Percentiles rank a stretch among this genome's conserved stretches.
phyloP scores from a whole-genome alignment of 2,888 invertebrate genomes.

The Podabrus alpinus region DNA sequence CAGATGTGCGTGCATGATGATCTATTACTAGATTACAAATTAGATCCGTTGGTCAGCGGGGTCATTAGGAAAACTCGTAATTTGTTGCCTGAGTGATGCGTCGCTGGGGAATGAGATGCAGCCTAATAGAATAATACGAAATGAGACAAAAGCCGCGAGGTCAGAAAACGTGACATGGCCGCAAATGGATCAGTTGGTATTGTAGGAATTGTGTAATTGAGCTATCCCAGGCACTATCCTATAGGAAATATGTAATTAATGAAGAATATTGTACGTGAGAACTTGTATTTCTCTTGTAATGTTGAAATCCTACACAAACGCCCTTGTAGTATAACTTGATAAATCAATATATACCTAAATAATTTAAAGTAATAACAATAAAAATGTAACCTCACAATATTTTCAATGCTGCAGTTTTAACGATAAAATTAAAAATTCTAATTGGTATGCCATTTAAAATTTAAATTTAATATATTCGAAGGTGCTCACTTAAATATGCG shows the following conservation, averaged over 20 bases:
- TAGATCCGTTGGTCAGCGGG: constrained; percentile 22
- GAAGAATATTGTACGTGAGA: constrained; percentile 44
- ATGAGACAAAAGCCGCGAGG: constrained; percentile 44
- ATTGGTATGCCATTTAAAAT: not conserved
- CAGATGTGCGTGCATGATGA: constrained; percentile 29
- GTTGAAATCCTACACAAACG: not conserved
- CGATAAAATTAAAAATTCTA: not conserved
- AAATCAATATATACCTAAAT: not conserved
- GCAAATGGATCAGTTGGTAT: constrained; percentile 42
- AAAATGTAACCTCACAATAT: not conserved
- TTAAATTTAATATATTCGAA: not conserved
- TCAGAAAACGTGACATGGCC: constrained; percentile 37
- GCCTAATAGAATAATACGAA: constrained; percentile 47
- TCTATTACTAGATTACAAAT: constrained; percentile 32
- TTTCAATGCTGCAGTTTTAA: not conserved
- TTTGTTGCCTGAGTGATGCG: constrained; percentile 41
- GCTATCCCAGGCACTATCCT: constrained; percentile 40
- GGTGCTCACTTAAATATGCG: not conserved
- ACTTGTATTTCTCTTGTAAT: constrained; percentile 24
- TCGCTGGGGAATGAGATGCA: constrained; percentile 40
- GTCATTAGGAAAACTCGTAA: constrained; percentile 34
- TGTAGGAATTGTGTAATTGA: constrained; percentile 48
- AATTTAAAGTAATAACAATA: not conserved
- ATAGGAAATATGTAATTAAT: constrained; percentile 45
- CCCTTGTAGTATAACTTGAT: not conserved